Conservation (phyloP, 2,113 vertebrate genomes). For the Montifringilla adamsi region DNA sequence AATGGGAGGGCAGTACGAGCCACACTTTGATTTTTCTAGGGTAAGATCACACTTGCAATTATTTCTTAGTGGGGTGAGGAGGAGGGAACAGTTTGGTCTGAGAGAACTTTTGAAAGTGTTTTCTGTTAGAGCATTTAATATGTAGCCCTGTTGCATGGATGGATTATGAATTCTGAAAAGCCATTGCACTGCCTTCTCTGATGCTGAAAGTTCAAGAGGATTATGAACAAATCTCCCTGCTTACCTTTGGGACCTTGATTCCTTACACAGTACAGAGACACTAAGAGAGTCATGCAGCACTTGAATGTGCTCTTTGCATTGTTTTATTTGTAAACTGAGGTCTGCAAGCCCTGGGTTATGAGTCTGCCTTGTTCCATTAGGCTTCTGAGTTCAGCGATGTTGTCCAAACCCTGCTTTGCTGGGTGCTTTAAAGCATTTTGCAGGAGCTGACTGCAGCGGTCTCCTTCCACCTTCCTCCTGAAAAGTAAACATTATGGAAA, state of each 20-base stretch:
- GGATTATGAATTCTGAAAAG: background rate
- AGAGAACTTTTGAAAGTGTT: background rate
- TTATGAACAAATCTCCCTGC: background rate
- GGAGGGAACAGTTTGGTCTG: background rate
- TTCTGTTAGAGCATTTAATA: background rate
- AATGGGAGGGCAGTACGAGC: conserved; percentile 97
- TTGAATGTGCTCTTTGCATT: background rate
- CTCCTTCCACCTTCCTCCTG: background rate
- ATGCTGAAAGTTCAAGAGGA: background rate
- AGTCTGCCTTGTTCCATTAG: background rate
- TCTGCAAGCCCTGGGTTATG: background rate
- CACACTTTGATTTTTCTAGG: conserved; percentile 97
- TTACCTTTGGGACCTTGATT: background rate
- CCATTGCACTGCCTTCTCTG: background rate
- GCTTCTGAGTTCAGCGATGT: background rate
- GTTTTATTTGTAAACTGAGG: background rate
- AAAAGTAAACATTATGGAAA: background rate
- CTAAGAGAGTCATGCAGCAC: background rate
- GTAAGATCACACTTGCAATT: conserved; percentile 75
- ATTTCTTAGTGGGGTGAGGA: background rate
- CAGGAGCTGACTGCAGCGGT: background rate
- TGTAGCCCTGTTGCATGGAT: background rate
- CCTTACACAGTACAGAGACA: background rate
- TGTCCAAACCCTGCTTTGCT: background rate
- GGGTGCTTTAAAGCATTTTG: background rate